phyloP scores from a whole-genome alignment of 2,797 vertebrate genomes.

The Huso huso region DNA sequence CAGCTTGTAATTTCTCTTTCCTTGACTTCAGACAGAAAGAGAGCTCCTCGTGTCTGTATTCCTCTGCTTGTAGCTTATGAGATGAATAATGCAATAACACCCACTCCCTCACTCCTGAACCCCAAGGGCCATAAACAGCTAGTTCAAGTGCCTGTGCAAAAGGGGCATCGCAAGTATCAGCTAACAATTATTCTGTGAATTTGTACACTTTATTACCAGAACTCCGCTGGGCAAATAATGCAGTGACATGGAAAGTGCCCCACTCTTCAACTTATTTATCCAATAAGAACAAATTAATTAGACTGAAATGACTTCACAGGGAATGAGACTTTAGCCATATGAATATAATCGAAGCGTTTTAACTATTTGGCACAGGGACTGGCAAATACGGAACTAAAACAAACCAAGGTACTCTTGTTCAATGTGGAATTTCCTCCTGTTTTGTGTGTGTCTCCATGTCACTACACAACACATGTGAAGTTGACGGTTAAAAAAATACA shows the following conservation, averaged over 20 bases:
- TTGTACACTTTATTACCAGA: conserved; percentile 48
- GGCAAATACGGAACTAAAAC: too few relatives aligned
- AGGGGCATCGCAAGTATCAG: conserved; percentile 40
- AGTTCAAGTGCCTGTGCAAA: conserved; percentile 37
- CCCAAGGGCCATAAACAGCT: conserved; percentile 26
- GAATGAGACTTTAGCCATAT: too few relatives aligned
- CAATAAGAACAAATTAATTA: conserved; percentile 49
- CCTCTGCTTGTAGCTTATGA: conserved; percentile 23
- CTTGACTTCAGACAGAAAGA: conserved; percentile 29
- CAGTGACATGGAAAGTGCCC: conserved; percentile 34
- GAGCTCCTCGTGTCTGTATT: conserved; percentile 25
- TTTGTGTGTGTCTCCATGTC: too few relatives aligned
- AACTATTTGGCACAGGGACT: too few relatives aligned
- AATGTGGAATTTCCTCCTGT: too few relatives aligned
- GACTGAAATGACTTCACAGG: conserved; percentile 24
- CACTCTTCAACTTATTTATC: conserved; percentile 43
- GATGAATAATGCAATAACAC: conserved; percentile 36
- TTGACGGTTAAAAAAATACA: too few relatives aligned
- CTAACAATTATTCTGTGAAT: conserved; percentile 45
- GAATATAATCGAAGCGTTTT: too few relatives aligned
- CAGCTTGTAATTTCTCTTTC: conserved; percentile 33
- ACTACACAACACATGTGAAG: too few relatives aligned
- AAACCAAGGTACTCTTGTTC: too few relatives aligned
- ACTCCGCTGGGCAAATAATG: conserved; percentile 45
- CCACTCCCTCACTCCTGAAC: conserved; percentile 15